Evolutionary conservation across 1,140 invertebrate species (phyloP).

Genomic region (Scaptodrosophila lebanonensis): DNA sequence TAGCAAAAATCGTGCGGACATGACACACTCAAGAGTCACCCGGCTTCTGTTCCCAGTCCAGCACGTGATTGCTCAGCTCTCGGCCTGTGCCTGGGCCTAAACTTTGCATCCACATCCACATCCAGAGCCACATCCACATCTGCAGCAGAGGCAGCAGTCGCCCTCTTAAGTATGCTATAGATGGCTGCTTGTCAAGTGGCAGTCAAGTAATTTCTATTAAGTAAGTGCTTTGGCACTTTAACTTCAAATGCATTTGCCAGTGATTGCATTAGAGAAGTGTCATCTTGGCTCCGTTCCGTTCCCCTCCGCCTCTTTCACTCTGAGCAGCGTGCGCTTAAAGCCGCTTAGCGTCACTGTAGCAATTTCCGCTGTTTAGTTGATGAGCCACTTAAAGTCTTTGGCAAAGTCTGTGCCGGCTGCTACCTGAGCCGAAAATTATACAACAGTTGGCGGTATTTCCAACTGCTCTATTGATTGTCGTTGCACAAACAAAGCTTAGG

Average conservation of each 20-base stretch:
- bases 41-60: neutral
- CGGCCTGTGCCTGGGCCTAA: conserved; percentile 35
- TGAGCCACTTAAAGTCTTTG: conserved; percentile 27
- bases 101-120: too few relatives aligned
- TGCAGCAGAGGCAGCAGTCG: too few relatives aligned
- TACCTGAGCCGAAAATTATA: conserved; percentile 50
- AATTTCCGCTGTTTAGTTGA: conserved; percentile 17
- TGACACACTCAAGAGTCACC: conserved; percentile 61
- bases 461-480: too few relatives aligned
- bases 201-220: conserved; percentile 68
- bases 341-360: conserved; percentile 32
- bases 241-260: conserved; percentile 51
- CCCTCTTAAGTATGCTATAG: conserved; percentile 8
- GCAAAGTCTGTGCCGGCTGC: conserved; percentile 2
- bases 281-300: neutral
- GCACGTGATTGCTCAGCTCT: conserved; percentile 62
- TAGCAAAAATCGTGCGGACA: conserved; percentile 72
- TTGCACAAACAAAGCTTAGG: too few relatives aligned
- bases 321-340: conserved; percentile 29
- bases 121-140: too few relatives aligned
- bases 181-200: conserved; percentile 39
- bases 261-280: conserved; percentile 46
- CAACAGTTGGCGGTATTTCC: conserved; percentile 49
- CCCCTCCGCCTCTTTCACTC: too few relatives aligned
- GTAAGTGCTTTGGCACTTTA: conserved; percentile 69